Evolutionary conservation across 53 echinoderm and acorn worm genomes (phyloP), one percentile per base, ranked within the genome.

Genomic region (Hippasteria phrygiana): DNA sequence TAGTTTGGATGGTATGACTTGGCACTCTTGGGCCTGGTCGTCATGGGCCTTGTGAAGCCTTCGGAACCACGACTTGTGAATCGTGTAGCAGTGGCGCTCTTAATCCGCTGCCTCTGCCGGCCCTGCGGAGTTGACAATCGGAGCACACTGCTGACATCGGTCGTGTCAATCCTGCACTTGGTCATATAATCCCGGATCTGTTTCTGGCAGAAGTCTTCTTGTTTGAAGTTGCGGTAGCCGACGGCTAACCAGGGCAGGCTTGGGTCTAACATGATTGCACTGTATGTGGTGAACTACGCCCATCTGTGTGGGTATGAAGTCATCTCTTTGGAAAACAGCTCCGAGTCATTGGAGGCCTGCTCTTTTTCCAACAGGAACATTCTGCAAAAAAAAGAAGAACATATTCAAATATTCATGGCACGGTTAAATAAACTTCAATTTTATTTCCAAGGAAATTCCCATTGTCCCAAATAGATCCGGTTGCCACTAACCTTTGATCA

Each of bases 241-340:
- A 88, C 59, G 43, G 96, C 93, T 48, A 96, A 83, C 96, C 96
- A 96, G 9, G 94, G 96, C 46, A 91, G 48, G 26, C 81, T 88
- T 22, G 96, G 96, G 39, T 96, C 96, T 55, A 96, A 87, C 96
- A 96, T 96, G 76, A 43, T 92, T 78, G 64, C 82, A 82, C 64
- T 65, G 20, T 33, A 11, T 38, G 9, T 27, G 8, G 43, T 34
- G 38, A 28, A 18, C 35, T 67, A 37, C 7, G 17, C 3, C 3
- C 17, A 33, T 22, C 4, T 13, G 1, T 33, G 14, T 67, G 36
- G 7, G 32, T 26, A 36, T 11, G 2, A 9, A 34, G 14, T 35
- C 69, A 13, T 36, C 37, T 35, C 69, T 35, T 4, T 59, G 59
- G 17, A 67, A 32, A 22, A 20, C 59, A 56, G 59, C 24, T 10